Percentiles rank a stretch among this genome's conserved stretches.
Evolutionary conservation across 2,113 vertebrate genomes (phyloP).

Genomic region (Platycercus adscitus): DNA sequence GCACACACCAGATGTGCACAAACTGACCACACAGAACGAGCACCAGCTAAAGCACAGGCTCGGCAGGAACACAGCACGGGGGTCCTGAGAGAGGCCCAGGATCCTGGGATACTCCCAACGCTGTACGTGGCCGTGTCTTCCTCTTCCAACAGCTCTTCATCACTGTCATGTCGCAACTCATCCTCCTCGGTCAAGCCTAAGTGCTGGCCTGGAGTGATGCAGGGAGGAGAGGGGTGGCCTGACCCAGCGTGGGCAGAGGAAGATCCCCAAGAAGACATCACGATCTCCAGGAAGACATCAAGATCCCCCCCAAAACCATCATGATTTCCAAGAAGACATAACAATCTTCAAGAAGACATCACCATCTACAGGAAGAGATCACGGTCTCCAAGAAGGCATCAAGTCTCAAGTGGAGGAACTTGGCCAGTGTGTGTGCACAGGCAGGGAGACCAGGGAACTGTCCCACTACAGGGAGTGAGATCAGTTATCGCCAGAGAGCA

Average conservation of each 20-base stretch:
- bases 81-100: background rate
- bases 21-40: background rate
- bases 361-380: background rate
- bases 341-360: background rate
- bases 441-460: background rate
- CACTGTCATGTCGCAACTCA: background rate
- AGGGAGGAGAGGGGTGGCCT: background rate
- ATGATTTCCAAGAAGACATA: background rate
- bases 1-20: too few species aligned
- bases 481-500: rapidly evolving
- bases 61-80: background rate
- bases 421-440: background rate
- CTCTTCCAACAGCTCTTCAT: background rate
- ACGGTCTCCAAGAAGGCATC: background rate
- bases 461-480: conserved; percentile 29
- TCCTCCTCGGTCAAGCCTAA: background rate
- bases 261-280: background rate
- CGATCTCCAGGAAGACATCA: background rate
- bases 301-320: background rate
- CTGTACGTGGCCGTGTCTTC: background rate
- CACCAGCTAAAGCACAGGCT: background rate
- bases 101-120: background rate
- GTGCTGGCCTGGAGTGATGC: background rate
- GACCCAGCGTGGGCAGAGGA: too few species aligned
- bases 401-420: rapidly evolving